Conservation (phyloP, 2,113 vertebrate species). For the Trematocara variabile region DNA sequence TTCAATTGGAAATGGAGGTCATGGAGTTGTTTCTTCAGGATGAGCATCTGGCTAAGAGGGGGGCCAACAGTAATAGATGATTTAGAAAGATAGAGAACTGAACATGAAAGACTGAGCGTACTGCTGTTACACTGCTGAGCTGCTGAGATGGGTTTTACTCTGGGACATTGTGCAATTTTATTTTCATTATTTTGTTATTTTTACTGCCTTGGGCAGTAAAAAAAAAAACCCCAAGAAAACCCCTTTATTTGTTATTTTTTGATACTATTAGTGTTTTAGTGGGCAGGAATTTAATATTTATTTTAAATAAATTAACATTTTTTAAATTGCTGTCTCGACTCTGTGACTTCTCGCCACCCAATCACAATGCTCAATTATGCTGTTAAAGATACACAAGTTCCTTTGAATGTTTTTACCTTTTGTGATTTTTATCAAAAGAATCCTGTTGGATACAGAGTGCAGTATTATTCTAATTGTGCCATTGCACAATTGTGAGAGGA, state of each 20-base stretch:
- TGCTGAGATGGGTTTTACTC: background rate
- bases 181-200: background rate
- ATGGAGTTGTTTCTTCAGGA: background rate
- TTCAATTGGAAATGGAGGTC: background rate
- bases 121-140: background rate
- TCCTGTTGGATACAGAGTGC: background rate
- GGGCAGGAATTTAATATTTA: background rate
- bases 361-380: background rate
- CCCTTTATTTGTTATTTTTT: background rate
- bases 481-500: background rate
- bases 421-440: background rate
- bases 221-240: fast-evolving
- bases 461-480: background rate
- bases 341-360: background rate
- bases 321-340: background rate
- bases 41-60: background rate
- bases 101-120: background rate
- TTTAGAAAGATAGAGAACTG: background rate
- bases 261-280: background rate
- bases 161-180: background rate
- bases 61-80: background rate
- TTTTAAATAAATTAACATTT: background rate
- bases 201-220: background rate
- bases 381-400: background rate
- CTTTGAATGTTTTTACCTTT: background rate